Evolutionary conservation across 2,797 vertebrate species (phyloP).

Genomic region (Coracias cyanogaster): DNA sequence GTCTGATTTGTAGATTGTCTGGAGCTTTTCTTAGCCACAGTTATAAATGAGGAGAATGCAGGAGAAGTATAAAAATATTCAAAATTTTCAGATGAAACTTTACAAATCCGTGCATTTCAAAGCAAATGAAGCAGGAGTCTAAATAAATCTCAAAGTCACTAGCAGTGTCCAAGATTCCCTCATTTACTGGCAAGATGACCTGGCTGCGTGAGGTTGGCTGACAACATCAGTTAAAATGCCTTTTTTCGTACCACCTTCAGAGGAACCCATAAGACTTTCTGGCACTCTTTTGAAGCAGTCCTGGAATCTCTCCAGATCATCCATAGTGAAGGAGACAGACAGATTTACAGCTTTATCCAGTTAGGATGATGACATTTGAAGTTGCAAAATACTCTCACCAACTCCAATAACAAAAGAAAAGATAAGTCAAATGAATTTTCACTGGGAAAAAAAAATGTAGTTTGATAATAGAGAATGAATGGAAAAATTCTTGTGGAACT

Average conservation of each 20-base stretch:
- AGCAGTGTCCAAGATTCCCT: slow-evolving; percentile 39
- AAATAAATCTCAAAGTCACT: slow-evolving; percentile 24
- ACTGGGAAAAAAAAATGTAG: not conserved
- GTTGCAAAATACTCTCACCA: not conserved
- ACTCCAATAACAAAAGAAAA: not conserved
- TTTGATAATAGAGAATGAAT: not conserved
- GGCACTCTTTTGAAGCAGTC: not conserved
- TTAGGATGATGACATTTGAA: not conserved
- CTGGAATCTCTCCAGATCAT: not conserved
- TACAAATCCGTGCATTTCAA: slow-evolving; percentile 24
- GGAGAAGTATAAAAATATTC: not conserved
- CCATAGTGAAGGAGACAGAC: not conserved
- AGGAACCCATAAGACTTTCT: slow-evolving; percentile 8
- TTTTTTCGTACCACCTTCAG: slow-evolving; percentile 55
- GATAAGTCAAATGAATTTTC: not conserved
- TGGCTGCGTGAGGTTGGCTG: slow-evolving; percentile 33
- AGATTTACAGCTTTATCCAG: slow-evolving; percentile 8
- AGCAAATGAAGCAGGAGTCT: slow-evolving; percentile 1
- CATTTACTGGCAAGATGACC: slow-evolving; percentile 48
- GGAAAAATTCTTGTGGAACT: not conserved
- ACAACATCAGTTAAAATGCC: slow-evolving; percentile 37
- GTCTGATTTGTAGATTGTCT: not conserved
- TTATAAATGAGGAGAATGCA: not conserved
- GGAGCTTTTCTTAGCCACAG: not conserved
- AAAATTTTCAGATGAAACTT: slow-evolving; percentile 10